Percentiles rank a stretch among this genome's conserved stretches.
Evolutionary conservation across 2,888 invertebrate species (phyloP).

Genomic region (Drosophila anomalata): DNA sequence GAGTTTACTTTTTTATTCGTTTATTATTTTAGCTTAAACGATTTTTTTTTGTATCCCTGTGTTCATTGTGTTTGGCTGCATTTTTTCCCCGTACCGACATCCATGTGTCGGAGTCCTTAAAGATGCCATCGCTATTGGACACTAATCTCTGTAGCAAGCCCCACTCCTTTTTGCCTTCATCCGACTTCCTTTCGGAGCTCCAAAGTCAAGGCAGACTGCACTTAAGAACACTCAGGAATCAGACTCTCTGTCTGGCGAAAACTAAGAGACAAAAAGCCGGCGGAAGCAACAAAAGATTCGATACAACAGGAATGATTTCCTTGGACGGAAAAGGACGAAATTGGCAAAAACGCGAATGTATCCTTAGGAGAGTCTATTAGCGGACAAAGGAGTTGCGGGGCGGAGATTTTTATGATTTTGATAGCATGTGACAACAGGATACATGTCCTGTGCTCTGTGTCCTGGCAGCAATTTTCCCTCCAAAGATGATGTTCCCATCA

Average conservation of each 20-base stretch:
- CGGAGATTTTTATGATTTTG: slow-evolving; percentile 79
- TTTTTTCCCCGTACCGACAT: background rate
- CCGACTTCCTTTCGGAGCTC: slow-evolving; percentile 7
- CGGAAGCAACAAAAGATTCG: slow-evolving; percentile 73
- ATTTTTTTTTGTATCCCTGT: slow-evolving; percentile 17
- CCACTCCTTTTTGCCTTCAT: background rate
- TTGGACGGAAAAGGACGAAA: slow-evolving; percentile 63
- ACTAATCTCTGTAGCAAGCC: slow-evolving; percentile 56
- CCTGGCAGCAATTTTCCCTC: slow-evolving; percentile 48
- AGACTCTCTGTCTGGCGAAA: slow-evolving; percentile 35
- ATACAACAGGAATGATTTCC: slow-evolving; percentile 79
- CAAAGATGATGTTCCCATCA: slow-evolving; percentile 36
- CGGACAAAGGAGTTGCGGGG: slow-evolving; percentile 62
- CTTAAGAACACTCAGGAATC: slow-evolving; percentile 61
- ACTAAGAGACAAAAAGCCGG: slow-evolving; percentile 47
- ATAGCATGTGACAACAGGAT: slow-evolving; percentile 71
- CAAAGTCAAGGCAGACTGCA: slow-evolving; percentile 58
- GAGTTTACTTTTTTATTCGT: slow-evolving; percentile 42
- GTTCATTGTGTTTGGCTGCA: slow-evolving; percentile 1
- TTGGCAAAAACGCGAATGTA: slow-evolving; percentile 62
- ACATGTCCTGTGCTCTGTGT: slow-evolving; percentile 51
- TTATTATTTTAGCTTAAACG: slow-evolving; percentile 50
- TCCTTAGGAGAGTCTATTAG: slow-evolving; percentile 69
- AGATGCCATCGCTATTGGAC: slow-evolving; percentile 51
- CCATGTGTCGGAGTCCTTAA: slow-evolving; percentile 12